phyloP scores from a whole-genome alignment of 2,113 vertebrate genomes.

The Nasalis larvatus region DNA sequence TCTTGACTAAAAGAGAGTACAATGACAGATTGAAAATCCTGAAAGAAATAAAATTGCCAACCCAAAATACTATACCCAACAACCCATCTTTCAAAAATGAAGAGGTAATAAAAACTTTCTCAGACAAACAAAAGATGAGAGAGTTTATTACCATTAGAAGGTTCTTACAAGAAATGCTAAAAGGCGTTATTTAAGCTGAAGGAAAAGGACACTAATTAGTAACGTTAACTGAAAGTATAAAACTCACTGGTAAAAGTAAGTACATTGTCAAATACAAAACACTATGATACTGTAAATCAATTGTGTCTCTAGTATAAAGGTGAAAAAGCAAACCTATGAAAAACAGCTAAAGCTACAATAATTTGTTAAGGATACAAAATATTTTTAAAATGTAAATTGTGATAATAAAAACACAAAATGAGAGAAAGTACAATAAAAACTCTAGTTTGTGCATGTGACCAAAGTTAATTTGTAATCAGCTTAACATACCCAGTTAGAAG shows the following conservation, averaged over 20 bases:
- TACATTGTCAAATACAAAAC: not conserved
- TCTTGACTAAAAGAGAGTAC: not conserved
- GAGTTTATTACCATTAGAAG: not conserved
- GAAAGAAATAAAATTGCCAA: not conserved
- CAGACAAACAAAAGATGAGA: not conserved
- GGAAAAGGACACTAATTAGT: not conserved
- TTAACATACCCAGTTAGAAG: not conserved
- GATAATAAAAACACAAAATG: not conserved
- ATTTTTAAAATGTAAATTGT: not conserved
- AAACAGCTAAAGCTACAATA: not conserved
- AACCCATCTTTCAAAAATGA: not conserved
- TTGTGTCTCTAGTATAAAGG: not conserved
- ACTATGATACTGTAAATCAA: not conserved
- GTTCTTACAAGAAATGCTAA: not conserved
- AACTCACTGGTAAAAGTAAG: not conserved
- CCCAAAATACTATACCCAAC: not conserved
- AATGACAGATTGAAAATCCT: not conserved
- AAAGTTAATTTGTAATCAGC: not conserved
- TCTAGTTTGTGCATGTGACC: not conserved
- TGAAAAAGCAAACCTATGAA: not conserved
- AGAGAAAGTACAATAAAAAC: not conserved
- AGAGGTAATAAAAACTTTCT: not conserved
- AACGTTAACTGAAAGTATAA: not conserved
- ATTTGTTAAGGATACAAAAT: not conserved
- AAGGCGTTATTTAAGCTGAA: not conserved